These are phyloP conservation scores for Festucalex cinctus DNA, from an alignment of 2,113 vertebrate genomes.

Conservation along the genomic window DNA sequence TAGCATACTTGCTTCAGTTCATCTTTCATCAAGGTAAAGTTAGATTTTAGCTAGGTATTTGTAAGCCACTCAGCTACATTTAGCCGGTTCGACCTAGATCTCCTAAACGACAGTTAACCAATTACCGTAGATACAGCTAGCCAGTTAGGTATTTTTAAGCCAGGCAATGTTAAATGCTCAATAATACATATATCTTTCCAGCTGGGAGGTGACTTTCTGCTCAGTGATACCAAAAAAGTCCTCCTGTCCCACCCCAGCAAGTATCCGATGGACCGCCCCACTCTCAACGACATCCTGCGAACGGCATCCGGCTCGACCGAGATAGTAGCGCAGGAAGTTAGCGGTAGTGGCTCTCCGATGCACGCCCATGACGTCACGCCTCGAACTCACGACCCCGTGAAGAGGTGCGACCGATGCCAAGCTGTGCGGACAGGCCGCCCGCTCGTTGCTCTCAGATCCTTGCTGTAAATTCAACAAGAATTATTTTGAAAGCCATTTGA, in stretches of 20 bases:
- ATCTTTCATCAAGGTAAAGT: no score
- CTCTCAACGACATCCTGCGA: constrained; percentile 44
- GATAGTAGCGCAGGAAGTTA: not conserved
- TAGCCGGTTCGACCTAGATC: no score
- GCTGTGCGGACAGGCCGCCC: constrained; percentile 18
- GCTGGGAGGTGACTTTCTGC: constrained; percentile 74
- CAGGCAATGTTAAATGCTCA: not conserved
- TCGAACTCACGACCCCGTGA: constrained; percentile 57
- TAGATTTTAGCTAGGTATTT: no score
- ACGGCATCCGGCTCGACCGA: not conserved
- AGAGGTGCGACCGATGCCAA: constrained; percentile 51
- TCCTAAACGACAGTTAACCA: no score
- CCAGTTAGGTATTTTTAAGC: not conserved
- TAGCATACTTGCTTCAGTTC: no score
- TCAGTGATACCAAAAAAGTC: constrained; percentile 63
- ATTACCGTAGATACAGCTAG: not conserved
- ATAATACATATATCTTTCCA: constrained; percentile 22
- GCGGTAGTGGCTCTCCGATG: constrained; percentile 29
- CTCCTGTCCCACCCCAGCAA: constrained; percentile 58
- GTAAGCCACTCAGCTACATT: no score
- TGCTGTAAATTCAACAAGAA: not conserved
- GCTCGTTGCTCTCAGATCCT: constrained; percentile 6
- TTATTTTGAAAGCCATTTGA: not conserved
- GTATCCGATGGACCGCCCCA: constrained; percentile 63
- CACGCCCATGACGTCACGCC: constrained; percentile 61